Percentiles rank a stretch among this genome's conserved stretches.
Conservation (phyloP, 1,140 invertebrate genomes). For the Trachelipus rathkii region DNA sequence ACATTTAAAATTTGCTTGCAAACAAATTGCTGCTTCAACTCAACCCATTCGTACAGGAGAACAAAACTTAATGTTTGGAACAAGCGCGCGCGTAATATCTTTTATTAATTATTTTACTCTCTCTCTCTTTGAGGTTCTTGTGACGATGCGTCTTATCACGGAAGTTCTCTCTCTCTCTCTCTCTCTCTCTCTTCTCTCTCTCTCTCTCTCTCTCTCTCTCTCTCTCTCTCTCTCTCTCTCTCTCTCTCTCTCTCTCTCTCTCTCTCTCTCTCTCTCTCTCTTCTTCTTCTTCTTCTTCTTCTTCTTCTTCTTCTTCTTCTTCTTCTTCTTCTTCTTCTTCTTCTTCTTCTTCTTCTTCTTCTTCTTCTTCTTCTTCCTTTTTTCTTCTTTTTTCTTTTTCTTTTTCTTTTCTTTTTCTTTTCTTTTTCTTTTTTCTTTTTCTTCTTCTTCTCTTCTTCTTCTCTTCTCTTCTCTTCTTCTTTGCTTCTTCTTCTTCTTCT, state of each 20-base stretch:
- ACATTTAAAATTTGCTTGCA: too few species aligned
- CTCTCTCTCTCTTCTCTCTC: neutral
- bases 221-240: neutral
- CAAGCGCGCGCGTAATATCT: too few species aligned
- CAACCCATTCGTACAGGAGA: too few species aligned
- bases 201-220: neutral
- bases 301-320: constrained; percentile 8
- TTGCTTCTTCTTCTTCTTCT: too few species aligned
- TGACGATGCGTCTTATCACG: neutral
- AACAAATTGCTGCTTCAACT: too few species aligned
- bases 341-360: constrained; percentile 8
- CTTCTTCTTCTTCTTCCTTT: constrained; percentile 8
- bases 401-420: neutral
- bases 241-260: constrained; percentile 7
- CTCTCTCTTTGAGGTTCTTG: too few species aligned
- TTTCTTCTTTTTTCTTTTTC: neutral
- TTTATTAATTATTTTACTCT: too few species aligned
- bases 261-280: constrained; percentile 7
- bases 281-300: constrained; percentile 8
- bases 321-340: constrained; percentile 8
- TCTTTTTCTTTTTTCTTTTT: neutral
- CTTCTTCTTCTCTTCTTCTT: neutral
- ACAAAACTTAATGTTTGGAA: too few species aligned
- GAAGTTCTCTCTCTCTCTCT: neutral
- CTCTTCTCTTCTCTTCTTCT: too few species aligned